Evolutionary conservation across 92 coral and sea anemone species (phyloP).

Genomic region (Desmophyllum pertusum): DNA sequence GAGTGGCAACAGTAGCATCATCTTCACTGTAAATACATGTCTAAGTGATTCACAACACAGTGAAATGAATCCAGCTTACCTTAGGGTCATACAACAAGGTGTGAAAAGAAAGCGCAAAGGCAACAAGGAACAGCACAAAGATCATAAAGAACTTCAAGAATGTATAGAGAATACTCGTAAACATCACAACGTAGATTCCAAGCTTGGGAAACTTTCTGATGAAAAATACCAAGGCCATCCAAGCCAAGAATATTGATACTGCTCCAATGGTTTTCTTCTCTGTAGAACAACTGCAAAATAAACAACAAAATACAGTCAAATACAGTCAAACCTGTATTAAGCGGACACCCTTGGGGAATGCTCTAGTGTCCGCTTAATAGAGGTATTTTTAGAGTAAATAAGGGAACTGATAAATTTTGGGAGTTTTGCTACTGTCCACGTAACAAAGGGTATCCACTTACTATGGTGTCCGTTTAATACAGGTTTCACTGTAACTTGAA

Average conservation of each 20-base stretch:
- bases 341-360: too few species aligned
- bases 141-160: conserved; percentile 81
- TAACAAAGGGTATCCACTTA: too few species aligned
- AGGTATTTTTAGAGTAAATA: too few species aligned
- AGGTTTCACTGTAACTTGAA: too few species aligned
- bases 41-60: neutral
- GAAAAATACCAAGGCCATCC: conserved; percentile 86
- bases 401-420: too few species aligned
- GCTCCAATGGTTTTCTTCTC: conserved; percentile 82
- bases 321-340: too few species aligned
- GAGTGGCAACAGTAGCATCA: too few species aligned
- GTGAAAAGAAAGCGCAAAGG: conserved; percentile 87
- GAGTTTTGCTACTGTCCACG: too few species aligned
- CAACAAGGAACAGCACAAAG: conserved; percentile 73
- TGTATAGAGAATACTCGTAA: conserved; percentile 84
- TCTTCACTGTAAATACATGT: too few species aligned
- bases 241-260: conserved; percentile 81
- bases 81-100: conserved; percentile 57
- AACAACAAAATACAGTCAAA: neutral
- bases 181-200: conserved; percentile 98
- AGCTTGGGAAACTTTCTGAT: conserved; percentile 94
- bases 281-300: neutral
- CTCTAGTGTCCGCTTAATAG: too few species aligned
- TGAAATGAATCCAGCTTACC: conserved; percentile 23
- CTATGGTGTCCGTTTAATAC: too few species aligned